Conservation (phyloP, 2,888 invertebrate genomes). For the Cephus runcator region DNA sequence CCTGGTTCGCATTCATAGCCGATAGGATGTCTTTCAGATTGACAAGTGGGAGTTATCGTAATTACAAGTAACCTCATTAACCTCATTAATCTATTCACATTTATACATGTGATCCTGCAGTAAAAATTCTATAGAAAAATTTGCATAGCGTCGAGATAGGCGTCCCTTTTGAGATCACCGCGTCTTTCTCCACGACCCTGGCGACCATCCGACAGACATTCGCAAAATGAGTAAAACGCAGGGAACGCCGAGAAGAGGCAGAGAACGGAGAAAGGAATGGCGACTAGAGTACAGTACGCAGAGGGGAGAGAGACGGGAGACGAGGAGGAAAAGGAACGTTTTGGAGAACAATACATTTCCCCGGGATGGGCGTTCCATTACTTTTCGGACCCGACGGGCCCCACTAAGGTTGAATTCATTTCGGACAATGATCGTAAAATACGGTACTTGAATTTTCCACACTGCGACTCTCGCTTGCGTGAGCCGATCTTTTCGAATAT, state of each 20-base stretch:
- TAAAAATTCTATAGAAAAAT: not conserved
- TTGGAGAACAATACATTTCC: not conserved
- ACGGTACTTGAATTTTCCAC: not conserved
- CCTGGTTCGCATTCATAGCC: not conserved
- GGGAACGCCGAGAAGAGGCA: not conserved
- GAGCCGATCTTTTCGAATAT: not conserved
- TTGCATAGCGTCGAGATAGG: not conserved
- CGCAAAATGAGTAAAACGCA: not conserved
- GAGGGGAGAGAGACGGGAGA: not conserved
- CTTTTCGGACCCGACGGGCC: not conserved
- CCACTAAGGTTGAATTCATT: not conserved
- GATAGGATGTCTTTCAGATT: not conserved
- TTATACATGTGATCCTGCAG: not conserved
- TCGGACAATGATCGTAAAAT: not conserved
- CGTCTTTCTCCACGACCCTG: not conserved
- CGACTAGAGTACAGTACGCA: not conserved
- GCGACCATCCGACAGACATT: not conserved
- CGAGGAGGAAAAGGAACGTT: not conserved
- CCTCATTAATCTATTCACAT: not conserved
- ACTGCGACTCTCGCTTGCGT: not conserved
- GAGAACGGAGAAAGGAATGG: not conserved
- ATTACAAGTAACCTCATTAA: not conserved
- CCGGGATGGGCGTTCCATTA: not conserved
- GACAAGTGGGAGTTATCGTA: not conserved
- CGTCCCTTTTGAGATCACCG: not conserved